Evolutionary conservation across 2,888 invertebrate genomes (phyloP), one percentile per base, ranked within the genome.

Genomic region (Drosophila recens): DNA sequence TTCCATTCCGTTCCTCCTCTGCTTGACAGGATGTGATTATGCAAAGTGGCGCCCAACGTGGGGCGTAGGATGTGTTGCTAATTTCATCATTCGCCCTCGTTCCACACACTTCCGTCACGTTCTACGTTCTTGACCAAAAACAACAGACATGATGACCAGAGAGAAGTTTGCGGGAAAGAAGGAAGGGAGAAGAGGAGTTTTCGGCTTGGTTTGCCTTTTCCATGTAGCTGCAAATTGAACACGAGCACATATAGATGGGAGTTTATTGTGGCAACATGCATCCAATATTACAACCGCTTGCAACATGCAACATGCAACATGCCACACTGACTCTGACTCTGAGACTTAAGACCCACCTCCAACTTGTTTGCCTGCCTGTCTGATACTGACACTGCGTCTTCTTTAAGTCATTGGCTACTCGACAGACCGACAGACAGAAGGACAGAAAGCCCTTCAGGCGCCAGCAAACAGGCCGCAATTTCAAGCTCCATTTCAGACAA

Each of bases 191-290:
- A n/a, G 20, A 38, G 46, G 45, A 36, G 13, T 34, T 49, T 45
- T 43, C 48, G 20, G 20, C 30, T 33, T 34, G 64, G 34, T 68
- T 67, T 68, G 82, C 82, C 82, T 74, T 61, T 87, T 87, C 40
- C 74, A 51, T 87, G 88, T 83, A 51, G 54, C 65, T 59, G 69
- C 70, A 85, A 85, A 87, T 83, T 85, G 82, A 68, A 85, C 80
- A 85, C 67, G 68, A 51, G 45, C 49, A 56, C 4, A 13, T 13
- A 42, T 3, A 36, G 4, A n/a, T 20, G 23, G 11, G 23, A 45
- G 45, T 56, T 15, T 13, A 54, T 54, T 61, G 52, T 45, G 64
- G 51, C 43, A 58, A 57, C 64, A 71, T 76, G 67, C 42, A 64
- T 20, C 4, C 65, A 57, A 74, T 75, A 69, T 63, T 61, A 45